A percentile compares a stretch with the other conserved stretches of the same genome.
Evolutionary conservation across 2,888 invertebrate genomes (phyloP).

Genomic region (Hypercompe scribonia): DNA sequence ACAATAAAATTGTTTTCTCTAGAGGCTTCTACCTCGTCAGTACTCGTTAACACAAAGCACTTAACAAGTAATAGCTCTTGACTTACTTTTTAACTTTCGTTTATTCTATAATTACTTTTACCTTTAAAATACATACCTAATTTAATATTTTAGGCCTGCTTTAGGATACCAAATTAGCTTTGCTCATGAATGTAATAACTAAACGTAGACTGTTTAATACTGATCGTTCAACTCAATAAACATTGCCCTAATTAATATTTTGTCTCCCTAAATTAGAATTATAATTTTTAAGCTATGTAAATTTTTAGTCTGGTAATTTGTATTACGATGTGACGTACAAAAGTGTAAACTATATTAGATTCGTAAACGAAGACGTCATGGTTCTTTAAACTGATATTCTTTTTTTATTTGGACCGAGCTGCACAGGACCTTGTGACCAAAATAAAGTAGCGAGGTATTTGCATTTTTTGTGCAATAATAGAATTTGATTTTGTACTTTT

Average conservation of each 20-base stretch:
- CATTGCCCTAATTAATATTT: too few relatives aligned
- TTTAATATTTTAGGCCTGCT: background rate
- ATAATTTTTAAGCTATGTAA: background rate
- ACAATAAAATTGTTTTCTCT: background rate
- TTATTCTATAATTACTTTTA: background rate
- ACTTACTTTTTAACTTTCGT: background rate
- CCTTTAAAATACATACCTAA: background rate
- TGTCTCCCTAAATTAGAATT: background rate
- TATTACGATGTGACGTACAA: too few relatives aligned
- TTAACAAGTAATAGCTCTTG: background rate
- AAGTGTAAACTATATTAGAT: too few relatives aligned
- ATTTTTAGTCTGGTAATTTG: background rate
- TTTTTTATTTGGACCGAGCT: too few relatives aligned
- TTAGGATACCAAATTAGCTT: background rate
- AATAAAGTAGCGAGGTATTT: too few relatives aligned
- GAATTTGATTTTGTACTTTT: too few relatives aligned
- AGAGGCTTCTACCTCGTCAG: background rate
- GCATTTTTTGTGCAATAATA: too few relatives aligned
- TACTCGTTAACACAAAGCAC: background rate
- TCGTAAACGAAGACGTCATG: too few relatives aligned
- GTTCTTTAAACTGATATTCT: too few relatives aligned
- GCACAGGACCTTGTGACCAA: too few relatives aligned
- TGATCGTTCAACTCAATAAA: background rate
- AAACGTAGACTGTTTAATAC: background rate
- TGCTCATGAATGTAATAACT: background rate